Evolutionary conservation across 1,140 invertebrate genomes (phyloP).

Genomic region (Atta cephalotes): DNA sequence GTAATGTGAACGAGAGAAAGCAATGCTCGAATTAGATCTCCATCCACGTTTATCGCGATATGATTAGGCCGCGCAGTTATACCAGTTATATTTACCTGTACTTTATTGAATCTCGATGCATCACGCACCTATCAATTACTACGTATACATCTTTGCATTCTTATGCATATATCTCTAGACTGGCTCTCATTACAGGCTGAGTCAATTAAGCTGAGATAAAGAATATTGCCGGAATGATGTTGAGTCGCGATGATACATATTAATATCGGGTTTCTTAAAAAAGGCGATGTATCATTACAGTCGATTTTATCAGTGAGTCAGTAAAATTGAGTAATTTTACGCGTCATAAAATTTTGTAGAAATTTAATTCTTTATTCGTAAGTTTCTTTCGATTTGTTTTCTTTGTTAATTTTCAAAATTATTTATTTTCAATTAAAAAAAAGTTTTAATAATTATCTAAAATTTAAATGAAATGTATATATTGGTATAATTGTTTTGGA

Average conservation of each 20-base stretch:
- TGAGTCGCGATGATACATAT: slow-evolving; percentile 38
- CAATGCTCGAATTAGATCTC: slow-evolving; percentile 62
- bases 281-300: slow-evolving; percentile 9
- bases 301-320: slow-evolving; percentile 17
- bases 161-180: slow-evolving; percentile 25
- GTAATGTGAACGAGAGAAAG: slow-evolving; percentile 67
- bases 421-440: not conserved
- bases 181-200: slow-evolving; percentile 40
- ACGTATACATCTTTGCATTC: slow-evolving; percentile 6
- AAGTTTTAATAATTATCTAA: slow-evolving; percentile 4
- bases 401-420: not conserved
- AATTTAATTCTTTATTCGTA: slow-evolving; percentile 17
- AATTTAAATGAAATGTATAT: not conserved
- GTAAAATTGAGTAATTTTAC: slow-evolving; percentile 15
- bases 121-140: slow-evolving; percentile 63
- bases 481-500: not conserved
- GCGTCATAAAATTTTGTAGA: not conserved
- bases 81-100: slow-evolving; percentile 40
- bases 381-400: not conserved
- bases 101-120: slow-evolving; percentile 41
- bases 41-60: slow-evolving; percentile 35
- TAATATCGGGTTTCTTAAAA: slow-evolving; percentile 35
- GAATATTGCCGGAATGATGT: slow-evolving; percentile 34
- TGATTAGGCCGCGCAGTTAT: slow-evolving; percentile 19
- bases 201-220: slow-evolving; percentile 64